Base-by-base conservation (phyloP, 2,888 invertebrate genomes). In the Drosophila leonis region DNA sequence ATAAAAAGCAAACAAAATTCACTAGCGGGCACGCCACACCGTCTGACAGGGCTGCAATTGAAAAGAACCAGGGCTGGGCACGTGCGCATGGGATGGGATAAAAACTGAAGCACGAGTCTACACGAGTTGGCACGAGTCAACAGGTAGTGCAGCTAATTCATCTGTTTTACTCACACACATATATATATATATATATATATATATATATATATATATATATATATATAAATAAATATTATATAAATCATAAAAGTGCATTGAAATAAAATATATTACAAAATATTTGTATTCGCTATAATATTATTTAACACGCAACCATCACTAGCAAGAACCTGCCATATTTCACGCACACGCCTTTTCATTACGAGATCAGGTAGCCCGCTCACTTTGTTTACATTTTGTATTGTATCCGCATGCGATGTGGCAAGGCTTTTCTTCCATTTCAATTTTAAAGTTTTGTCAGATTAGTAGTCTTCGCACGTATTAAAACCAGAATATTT, bases 331-430 rank as follows among this genome's bases (percentile, higher is more conserved):
- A 35, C 24, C 18, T 61, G 29, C n/a, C n/a, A n/a, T n/a, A n/a
- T n/a, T n/a, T n/a, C n/a, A n/a, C n/a, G n/a, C n/a, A n/a, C 12
- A 49, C 4, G 24, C 24, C 4, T 39, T 33, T 15, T 42, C 12
- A 35, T 8, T 31, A 1, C n/a, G 2, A 12, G 39, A 29, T 75
- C 31, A 10, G 79, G 75, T 59, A 78, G 9, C 55, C 13, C 51
- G 10, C 0, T 24, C 10, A 9, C 5, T 75, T 75, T 77, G 72
- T 80, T 77, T 80, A 75, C 59, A 48, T 65, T 61, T 65, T 49
- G 10, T 15, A 55, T 52, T 35, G n/a, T 24, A 37, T 33, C 27
- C 27, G 13, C 9, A 0, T 37, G 12, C 48, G 9, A 18, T 41
- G 9, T 62, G 61, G 59, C 55, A 55, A 52, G 27, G 15, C 12